These are phyloP conservation scores for Phalacrocorax aristotelis DNA, from an alignment of 2,113 vertebrate genomes.

Conservation along the genomic window DNA sequence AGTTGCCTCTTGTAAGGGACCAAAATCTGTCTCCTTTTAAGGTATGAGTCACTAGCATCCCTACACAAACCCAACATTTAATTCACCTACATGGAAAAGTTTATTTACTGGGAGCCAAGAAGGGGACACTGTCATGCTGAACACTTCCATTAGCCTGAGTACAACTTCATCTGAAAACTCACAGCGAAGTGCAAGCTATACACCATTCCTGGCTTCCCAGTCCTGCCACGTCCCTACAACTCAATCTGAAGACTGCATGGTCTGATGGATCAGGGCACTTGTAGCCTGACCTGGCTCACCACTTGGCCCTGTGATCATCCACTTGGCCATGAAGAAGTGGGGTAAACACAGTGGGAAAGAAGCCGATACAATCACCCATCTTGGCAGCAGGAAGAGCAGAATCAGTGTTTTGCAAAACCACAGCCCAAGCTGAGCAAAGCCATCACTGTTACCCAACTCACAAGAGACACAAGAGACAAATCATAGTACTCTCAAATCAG, in stretches of 20 bases:
- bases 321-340: accelerated
- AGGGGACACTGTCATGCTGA: neutral
- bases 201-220: neutral
- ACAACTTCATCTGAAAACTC: neutral
- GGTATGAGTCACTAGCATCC: neutral
- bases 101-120: neutral
- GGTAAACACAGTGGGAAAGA: neutral
- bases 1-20: neutral
- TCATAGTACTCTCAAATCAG: neutral
- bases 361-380: neutral
- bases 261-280: neutral
- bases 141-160: neutral
- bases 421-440: neutral
- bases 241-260: accelerated
- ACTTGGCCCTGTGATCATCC: neutral
- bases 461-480: neutral
- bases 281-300: neutral
- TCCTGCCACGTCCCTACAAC: neutral
- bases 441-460: neutral
- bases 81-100: neutral
- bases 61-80: neutral
- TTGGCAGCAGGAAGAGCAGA: neutral
- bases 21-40: neutral
- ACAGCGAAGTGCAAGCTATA: neutral
- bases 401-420: neutral